These are phyloP conservation scores for Dugesia japonica DNA, from an alignment of 2,888 invertebrate species.

Conservation along the genomic window DNA sequence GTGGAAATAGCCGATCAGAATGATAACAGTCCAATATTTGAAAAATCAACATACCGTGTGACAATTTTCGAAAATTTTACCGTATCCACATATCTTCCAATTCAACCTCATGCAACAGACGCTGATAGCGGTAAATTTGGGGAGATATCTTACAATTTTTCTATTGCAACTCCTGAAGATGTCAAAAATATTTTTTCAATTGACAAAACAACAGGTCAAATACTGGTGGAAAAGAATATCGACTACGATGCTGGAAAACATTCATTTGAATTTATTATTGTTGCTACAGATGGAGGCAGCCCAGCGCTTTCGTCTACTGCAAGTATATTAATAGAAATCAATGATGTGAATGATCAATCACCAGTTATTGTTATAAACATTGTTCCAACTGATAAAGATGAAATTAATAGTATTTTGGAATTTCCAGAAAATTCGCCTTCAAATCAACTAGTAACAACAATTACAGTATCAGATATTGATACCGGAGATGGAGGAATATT, in stretches of 20 bases:
- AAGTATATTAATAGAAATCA: constrained; percentile 29
- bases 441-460: constrained; percentile 6
- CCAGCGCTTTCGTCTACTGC: constrained; percentile 25
- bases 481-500: constrained; percentile 24
- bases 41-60: neutral
- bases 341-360: constrained; percentile 32
- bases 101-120: neutral
- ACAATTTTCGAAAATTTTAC: constrained; percentile 22
- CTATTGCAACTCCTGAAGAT: constrained; percentile 26
- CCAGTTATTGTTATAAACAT: constrained; percentile 21
- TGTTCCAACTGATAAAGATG: neutral
- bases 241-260: constrained; percentile 22
- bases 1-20: constrained; percentile 27
- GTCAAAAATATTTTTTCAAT: constrained; percentile 24
- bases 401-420: neutral
- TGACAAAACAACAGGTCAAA: neutral
- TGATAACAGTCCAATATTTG: constrained; percentile 25
- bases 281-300: constrained; percentile 29
- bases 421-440: constrained; percentile 10
- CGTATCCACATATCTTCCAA: neutral
- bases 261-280: constrained; percentile 21
- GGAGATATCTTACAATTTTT: constrained; percentile 1
- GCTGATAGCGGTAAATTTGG: constrained; percentile 20
- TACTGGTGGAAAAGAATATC: constrained; percentile 17
- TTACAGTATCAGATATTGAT: constrained; percentile 24